Evolutionary conservation across 2,888 invertebrate genomes (phyloP).

Genomic region (Pristionchus fissidentatus): DNA sequence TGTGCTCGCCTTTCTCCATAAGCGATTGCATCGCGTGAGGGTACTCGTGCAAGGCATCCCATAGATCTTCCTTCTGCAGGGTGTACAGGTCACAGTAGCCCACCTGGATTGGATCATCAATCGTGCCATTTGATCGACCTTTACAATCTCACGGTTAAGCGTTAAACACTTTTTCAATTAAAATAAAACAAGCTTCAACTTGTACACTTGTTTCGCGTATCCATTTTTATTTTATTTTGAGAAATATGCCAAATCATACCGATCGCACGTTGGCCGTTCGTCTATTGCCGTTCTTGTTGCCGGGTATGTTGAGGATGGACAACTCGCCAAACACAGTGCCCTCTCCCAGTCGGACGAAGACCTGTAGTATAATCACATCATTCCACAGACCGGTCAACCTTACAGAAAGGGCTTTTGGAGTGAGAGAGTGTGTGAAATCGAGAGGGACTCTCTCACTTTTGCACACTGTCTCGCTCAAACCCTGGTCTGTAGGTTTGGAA

Average conservation of each 20-base stretch:
- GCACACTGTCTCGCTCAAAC: no score
- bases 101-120: slow-evolving; percentile 48
- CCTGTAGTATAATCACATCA: slow-evolving; percentile 50
- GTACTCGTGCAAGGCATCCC: slow-evolving; percentile 80
- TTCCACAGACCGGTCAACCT: no score
- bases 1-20: slow-evolving; percentile 83
- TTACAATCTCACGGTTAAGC: no score
- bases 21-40: slow-evolving; percentile 88
- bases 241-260: slow-evolving; percentile 7
- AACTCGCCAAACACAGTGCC: slow-evolving; percentile 78
- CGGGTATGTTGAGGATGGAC: slow-evolving; percentile 77
- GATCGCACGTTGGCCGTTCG: slow-evolving; percentile 67
- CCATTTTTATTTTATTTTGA: neutral
- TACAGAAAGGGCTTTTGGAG: no score
- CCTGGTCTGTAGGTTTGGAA: no score
- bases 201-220: neutral
- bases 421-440: no score
- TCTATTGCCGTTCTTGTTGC: slow-evolving; percentile 75
- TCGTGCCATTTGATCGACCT: no score
- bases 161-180: no score
- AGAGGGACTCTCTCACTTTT: no score
- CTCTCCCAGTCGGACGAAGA: slow-evolving; percentile 76
- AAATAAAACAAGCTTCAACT: no score
- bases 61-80: slow-evolving; percentile 73
- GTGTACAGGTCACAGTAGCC: slow-evolving; percentile 74